Conservation (phyloP, 2,797 vertebrate species). For the Limnodromus scolopaceus region DNA sequence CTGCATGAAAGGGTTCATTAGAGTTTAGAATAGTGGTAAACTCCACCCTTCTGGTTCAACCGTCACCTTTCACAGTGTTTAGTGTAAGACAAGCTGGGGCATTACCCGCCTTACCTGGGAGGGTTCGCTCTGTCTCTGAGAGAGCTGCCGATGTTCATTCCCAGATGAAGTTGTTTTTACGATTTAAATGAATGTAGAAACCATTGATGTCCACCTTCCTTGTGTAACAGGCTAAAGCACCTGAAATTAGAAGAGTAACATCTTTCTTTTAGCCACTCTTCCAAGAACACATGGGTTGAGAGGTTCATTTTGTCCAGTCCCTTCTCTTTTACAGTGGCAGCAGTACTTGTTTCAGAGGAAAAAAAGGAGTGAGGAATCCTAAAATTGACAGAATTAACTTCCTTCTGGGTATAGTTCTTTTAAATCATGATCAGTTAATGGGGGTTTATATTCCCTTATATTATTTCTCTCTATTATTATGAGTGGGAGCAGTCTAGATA, state of each 20-base stretch:
- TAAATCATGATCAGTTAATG: not conserved
- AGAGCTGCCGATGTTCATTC: not conserved
- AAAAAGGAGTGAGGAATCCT: not conserved
- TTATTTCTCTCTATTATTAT: not conserved
- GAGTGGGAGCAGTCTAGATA: not conserved
- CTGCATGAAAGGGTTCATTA: conserved; percentile 32
- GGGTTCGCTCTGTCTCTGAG: conserved; percentile 15
- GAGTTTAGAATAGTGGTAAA: not conserved
- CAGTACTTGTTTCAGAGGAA: not conserved
- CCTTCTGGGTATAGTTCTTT: not conserved
- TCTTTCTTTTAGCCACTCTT: not conserved
- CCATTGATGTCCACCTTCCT: not conserved
- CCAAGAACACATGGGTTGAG: not conserved
- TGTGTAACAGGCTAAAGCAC: not conserved
- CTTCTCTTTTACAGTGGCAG: not conserved
- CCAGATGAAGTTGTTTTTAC: conserved; percentile 22
- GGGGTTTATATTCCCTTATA: not conserved
- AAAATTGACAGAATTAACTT: not conserved
- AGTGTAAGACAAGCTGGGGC: conserved; percentile 46
- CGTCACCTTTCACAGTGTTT: conserved; percentile 21
- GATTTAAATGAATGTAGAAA: not conserved
- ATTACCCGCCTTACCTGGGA: conserved; percentile 6
- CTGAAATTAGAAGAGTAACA: not conserved
- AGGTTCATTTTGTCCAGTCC: not conserved
- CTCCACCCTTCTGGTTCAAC: conserved; percentile 62